A percentile compares a stretch with the other conserved stretches of the same genome.
Evolutionary conservation across 1,140 invertebrate species (phyloP).

Genomic region (Magallana ariakensis): DNA sequence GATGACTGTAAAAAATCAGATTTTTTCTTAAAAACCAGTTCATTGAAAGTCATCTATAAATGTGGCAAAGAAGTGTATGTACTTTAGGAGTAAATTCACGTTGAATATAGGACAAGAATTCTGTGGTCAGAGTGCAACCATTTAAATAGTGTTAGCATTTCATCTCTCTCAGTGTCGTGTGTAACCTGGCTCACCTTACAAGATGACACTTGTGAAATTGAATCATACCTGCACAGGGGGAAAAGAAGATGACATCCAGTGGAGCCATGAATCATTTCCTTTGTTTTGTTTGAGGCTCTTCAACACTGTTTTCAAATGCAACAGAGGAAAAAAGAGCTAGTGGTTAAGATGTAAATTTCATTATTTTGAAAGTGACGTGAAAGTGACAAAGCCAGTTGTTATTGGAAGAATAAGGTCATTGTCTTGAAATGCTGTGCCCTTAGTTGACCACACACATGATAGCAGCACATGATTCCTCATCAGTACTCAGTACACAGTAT

Average conservation of each 20-base stretch:
- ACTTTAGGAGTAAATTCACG: too few relatives aligned
- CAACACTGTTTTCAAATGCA: slow-evolving; percentile 11
- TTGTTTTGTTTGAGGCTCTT: slow-evolving; percentile 1
- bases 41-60: too few relatives aligned
- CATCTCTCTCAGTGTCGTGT: neutral
- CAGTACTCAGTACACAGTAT: too few relatives aligned
- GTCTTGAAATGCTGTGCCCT: neutral
- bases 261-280: slow-evolving; percentile 17
- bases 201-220: slow-evolving; percentile 17
- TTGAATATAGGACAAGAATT: too few relatives aligned
- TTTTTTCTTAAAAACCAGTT: too few relatives aligned
- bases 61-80: too few relatives aligned
- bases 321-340: neutral
- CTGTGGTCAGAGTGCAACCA: too few relatives aligned
- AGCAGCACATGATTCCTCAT: too few relatives aligned
- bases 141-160: neutral
- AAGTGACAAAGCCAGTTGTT: neutral
- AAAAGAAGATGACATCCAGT: slow-evolving; percentile 2
- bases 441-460: neutral
- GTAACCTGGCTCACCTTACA: neutral
- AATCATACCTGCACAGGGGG: neutral
- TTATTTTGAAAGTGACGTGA: neutral
- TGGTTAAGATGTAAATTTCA: neutral
- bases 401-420: neutral
- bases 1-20: too few relatives aligned